A percentile compares a stretch with the other conserved stretches of the same genome.
Evolutionary conservation across 2,888 invertebrate genomes (phyloP).

Genomic region (Torymus tubicola): DNA sequence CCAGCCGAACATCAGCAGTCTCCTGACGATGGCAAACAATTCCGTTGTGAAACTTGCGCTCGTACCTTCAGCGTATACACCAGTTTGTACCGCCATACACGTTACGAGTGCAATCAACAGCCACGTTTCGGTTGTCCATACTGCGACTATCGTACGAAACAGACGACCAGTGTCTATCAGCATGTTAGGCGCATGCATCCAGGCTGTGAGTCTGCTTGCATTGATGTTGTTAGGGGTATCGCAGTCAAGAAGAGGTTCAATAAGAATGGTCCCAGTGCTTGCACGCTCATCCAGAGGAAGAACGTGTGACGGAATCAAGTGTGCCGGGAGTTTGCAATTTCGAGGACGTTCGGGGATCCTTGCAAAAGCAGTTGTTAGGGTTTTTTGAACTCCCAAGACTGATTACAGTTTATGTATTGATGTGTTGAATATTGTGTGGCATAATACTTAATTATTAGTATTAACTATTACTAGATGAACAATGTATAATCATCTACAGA

Average conservation of each 20-base stretch:
- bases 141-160: conserved; percentile 68
- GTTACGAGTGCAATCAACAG: conserved; percentile 72
- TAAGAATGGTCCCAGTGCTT: neutral
- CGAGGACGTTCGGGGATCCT: too few relatives aligned
- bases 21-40: conserved; percentile 53
- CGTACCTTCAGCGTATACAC: conserved; percentile 67
- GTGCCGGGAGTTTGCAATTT: too few relatives aligned
- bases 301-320: too few relatives aligned
- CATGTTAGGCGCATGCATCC: conserved; percentile 68
- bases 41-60: conserved; percentile 67
- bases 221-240: conserved; percentile 43
- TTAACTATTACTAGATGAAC: too few relatives aligned
- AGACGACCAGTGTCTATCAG: conserved; percentile 66
- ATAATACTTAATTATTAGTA: too few relatives aligned
- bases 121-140: conserved; percentile 71
- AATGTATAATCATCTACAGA: too few relatives aligned
- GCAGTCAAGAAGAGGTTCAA: conserved; percentile 33
- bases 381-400: too few relatives aligned
- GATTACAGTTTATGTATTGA: too few relatives aligned
- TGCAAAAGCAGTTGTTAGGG: too few relatives aligned
- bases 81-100: conserved; percentile 70
- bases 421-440: too few relatives aligned
- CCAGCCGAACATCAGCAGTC: neutral
- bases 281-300: neutral
- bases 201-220: conserved; percentile 51